Conservation (phyloP, 1,140 invertebrate species). For the Cotesia chilonis region DNA sequence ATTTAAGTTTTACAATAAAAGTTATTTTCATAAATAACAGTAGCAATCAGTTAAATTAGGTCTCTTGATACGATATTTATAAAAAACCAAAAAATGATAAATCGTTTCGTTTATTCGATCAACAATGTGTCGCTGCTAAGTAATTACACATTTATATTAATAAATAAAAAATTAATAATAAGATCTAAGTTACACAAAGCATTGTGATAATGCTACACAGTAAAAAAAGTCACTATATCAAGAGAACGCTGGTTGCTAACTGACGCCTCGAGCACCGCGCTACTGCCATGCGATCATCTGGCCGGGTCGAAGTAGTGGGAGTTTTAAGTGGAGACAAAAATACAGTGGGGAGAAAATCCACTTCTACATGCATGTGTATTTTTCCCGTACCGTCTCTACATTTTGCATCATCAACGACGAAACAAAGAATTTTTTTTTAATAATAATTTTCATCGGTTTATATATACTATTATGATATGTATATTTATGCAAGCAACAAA, state of each 20-base stretch:
- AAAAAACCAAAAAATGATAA: no score
- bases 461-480: background rate
- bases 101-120: no score
- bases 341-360: conserved; percentile 29
- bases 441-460: background rate
- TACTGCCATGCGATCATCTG: conserved; percentile 57
- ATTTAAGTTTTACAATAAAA: no score
- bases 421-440: conserved; percentile 14
- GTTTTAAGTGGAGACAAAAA: conserved; percentile 8
- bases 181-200: conserved; percentile 51
- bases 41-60: background rate
- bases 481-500: background rate
- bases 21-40: no score
- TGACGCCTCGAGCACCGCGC: conserved; percentile 53
- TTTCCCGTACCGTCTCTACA: conserved; percentile 8
- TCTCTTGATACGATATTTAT: background rate
- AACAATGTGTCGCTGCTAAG: background rate
- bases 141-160: conserved; percentile 11
- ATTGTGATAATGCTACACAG: conserved; percentile 43
- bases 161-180: conserved; percentile 13
- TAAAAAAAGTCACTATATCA: conserved; percentile 38
- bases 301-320: conserved; percentile 42
- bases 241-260: conserved; percentile 63
- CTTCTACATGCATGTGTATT: conserved; percentile 25
- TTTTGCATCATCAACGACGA: background rate